A percentile compares a stretch with the other conserved stretches of the same genome.
Evolutionary conservation across 2,888 invertebrate species (phyloP).

Genomic region (Hemicrepidius hirtus): DNA sequence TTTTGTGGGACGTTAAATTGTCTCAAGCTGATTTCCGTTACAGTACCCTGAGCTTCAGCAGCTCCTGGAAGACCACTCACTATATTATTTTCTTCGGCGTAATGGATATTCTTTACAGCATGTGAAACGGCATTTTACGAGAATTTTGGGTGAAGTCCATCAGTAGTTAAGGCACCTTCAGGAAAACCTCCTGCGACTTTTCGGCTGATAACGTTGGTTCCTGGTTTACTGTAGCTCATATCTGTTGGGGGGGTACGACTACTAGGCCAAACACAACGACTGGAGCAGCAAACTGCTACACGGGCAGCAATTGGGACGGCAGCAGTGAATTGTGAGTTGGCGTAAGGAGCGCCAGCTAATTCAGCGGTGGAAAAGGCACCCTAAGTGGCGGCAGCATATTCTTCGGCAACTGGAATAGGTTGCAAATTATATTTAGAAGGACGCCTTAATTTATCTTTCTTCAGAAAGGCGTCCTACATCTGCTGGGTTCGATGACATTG

Average conservation of each 20-base stretch:
- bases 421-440: constrained; percentile 60
- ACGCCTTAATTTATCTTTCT: constrained; percentile 35
- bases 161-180: constrained; percentile 12
- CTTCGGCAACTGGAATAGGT: constrained; percentile 25
- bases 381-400: constrained; percentile 13
- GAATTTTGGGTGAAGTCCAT: constrained; percentile 1
- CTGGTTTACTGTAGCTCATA: constrained; percentile 49
- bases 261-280: constrained; percentile 43
- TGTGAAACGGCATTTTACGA: constrained; percentile 37
- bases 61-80: constrained; percentile 46
- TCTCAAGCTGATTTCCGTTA: constrained; percentile 33
- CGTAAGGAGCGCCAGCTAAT: constrained; percentile 53
- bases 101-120: constrained; percentile 54
- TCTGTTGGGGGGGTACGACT: constrained; percentile 45
- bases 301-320: neutral
- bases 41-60: neutral
- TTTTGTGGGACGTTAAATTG: constrained; percentile 6
- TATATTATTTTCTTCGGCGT: constrained; percentile 58
- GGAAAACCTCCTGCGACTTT: constrained; percentile 49
- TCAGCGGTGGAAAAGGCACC: constrained; percentile 67
- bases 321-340: neutral
- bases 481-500: constrained; percentile 47
- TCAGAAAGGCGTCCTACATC: constrained; percentile 38
- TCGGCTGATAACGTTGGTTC: constrained; percentile 50
- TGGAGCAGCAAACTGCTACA: constrained; percentile 24